Percentiles rank a stretch among this genome's conserved stretches.
phyloP scores from a whole-genome alignment of 2,888 invertebrate species.

The Melitaea athalia region DNA sequence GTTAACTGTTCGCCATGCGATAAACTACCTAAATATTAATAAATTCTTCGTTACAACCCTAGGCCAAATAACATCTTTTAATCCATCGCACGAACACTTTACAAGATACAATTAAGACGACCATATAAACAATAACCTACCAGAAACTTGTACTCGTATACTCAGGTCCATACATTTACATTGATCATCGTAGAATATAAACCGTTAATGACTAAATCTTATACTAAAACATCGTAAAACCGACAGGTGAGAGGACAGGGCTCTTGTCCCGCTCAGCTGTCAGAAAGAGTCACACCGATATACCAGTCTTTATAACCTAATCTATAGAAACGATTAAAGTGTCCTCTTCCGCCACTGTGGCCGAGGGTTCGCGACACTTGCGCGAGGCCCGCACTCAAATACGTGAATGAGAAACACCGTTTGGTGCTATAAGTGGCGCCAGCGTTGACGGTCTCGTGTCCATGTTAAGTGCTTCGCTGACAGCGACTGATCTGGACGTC shows the following conservation, averaged over 20 bases:
- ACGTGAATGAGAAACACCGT: slow-evolving; percentile 66
- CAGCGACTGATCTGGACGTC: slow-evolving; percentile 71
- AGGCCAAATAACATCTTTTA: slow-evolving; percentile 54
- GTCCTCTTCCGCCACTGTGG: slow-evolving; percentile 62
- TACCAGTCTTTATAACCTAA: slow-evolving; percentile 48
- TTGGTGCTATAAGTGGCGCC: slow-evolving; percentile 66
- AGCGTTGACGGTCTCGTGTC: slow-evolving; percentile 62
- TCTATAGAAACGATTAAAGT: slow-evolving; percentile 69
- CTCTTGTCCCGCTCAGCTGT: slow-evolving; percentile 54
- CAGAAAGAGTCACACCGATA: slow-evolving; percentile 31
- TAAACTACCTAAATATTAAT: slow-evolving; percentile 68
- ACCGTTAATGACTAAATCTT: slow-evolving; percentile 30
- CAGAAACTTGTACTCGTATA: slow-evolving; percentile 43
- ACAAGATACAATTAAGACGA: slow-evolving; percentile 31
- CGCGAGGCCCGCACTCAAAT: slow-evolving; percentile 73
- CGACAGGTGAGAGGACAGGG: slow-evolving; percentile 59
- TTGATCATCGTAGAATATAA: slow-evolving; percentile 39
- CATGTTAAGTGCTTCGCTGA: slow-evolving; percentile 63
- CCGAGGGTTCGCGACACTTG: slow-evolving; percentile 57
- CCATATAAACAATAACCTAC: slow-evolving; percentile 29
- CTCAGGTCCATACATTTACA: slow-evolving; percentile 38
- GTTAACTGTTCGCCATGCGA: slow-evolving; percentile 69
- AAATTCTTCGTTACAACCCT: slow-evolving; percentile 78
- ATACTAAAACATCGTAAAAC: slow-evolving; percentile 33
- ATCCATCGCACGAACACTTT: slow-evolving; percentile 46